A percentile compares a stretch with the other conserved stretches of the same genome.
phyloP scores from a whole-genome alignment of 2,797 vertebrate genomes.

The Erpetoichthys calabaricus region DNA sequence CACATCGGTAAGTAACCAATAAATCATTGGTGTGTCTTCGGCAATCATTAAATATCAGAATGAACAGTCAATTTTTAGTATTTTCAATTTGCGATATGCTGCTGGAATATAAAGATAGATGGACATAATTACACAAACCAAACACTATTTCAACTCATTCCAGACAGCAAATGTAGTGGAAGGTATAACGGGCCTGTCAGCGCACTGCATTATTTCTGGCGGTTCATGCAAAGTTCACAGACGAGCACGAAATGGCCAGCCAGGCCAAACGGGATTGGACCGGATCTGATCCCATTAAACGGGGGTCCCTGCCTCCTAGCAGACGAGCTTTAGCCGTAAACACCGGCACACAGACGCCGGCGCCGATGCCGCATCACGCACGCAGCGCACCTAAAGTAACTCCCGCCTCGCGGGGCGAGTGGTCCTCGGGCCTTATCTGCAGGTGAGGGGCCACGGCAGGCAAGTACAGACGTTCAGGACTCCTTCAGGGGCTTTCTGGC shows the following conservation, averaged over 20 bases:
- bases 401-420: too few species aligned
- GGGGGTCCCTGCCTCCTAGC: too few species aligned
- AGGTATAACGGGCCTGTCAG: slow-evolving; percentile 94
- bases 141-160: slow-evolving; percentile 98
- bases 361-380: too few species aligned
- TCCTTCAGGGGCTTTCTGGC: too few species aligned
- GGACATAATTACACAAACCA: slow-evolving; percentile 99
- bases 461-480: too few species aligned
- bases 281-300: too few species aligned
- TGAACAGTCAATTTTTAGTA: slow-evolving; percentile 99
- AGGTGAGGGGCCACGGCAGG: too few species aligned
- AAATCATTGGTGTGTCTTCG: slow-evolving; percentile 92
- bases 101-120: slow-evolving; percentile 99
- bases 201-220: slow-evolving; percentile 89
- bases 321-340: too few species aligned
- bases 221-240: slow-evolving; percentile 99
- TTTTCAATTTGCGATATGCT: slow-evolving; percentile 99
- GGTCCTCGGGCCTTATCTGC: too few species aligned
- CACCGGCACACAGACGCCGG: too few species aligned
- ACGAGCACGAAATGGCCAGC: slow-evolving; percentile 77
- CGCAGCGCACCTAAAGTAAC: too few species aligned
- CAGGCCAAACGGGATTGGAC: slow-evolving; percentile 9
- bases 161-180: slow-evolving; percentile 94
- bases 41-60: slow-evolving; percentile 97
- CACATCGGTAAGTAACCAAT: slow-evolving; percentile 97